phyloP scores from a whole-genome alignment of 2,113 vertebrate species.

The Amia ocellicauda region DNA sequence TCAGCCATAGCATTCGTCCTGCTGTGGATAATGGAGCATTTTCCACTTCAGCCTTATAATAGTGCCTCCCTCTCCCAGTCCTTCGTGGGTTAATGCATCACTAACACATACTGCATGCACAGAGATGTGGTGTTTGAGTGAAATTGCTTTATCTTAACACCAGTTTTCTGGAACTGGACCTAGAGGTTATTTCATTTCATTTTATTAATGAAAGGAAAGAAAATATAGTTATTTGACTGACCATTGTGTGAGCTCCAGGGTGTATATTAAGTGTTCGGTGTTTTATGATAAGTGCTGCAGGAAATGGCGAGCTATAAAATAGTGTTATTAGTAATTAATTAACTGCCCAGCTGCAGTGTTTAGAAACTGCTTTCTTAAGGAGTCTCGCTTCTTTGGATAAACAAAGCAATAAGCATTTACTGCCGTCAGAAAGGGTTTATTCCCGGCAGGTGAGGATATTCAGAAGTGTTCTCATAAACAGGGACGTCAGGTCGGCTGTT shows the following conservation, averaged over 20 bases:
- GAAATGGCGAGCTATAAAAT: slow-evolving; percentile 9
- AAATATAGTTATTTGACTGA: not conserved
- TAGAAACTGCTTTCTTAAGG: not conserved
- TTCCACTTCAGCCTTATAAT: not conserved
- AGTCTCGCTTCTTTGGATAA: slow-evolving; percentile 15
- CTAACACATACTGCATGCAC: not conserved
- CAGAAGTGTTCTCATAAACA: no score
- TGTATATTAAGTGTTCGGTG: not conserved
- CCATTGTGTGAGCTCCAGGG: not conserved
- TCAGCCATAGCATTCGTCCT: not conserved
- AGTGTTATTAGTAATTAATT: slow-evolving; percentile 21
- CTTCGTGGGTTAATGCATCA: not conserved
- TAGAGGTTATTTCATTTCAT: not conserved
- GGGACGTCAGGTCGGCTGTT: no score
- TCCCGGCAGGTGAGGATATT: no score
- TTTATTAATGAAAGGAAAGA: no score
- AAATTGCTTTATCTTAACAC: not conserved
- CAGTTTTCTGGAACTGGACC: not conserved
- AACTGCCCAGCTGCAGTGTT: slow-evolving; percentile 18
- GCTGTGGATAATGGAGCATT: not conserved
- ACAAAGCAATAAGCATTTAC: slow-evolving; percentile 27
- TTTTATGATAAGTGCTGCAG: slow-evolving; percentile 2
- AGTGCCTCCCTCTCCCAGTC: not conserved
- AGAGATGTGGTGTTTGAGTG: not conserved
- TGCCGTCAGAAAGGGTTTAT: slow-evolving; percentile 2